A percentile compares a stretch with the other conserved stretches of the same genome.
phyloP scores from a whole-genome alignment of 2,797 vertebrate species.

The Sebastes steindachneri region DNA sequence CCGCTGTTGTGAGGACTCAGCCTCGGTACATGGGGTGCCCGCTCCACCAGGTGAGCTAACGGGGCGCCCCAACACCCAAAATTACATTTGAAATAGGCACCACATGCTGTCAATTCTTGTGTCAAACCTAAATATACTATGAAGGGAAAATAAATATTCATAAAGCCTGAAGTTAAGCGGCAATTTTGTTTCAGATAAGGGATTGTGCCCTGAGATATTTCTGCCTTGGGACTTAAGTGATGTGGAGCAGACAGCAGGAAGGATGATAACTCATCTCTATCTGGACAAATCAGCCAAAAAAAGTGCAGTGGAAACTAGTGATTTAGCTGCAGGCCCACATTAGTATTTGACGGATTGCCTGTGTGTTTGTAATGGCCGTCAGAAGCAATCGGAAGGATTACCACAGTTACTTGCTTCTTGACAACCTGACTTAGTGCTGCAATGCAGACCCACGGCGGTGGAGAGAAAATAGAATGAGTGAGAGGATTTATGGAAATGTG shows the following conservation, averaged over 20 bases:
- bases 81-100: background rate
- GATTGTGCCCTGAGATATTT: background rate
- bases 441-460: slow-evolving; percentile 37
- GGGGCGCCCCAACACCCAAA: background rate
- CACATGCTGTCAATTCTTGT: background rate
- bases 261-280: background rate
- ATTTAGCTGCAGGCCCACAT: slow-evolving; percentile 17
- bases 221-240: background rate
- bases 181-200: background rate
- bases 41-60: no score
- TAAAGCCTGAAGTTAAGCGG: background rate
- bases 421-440: slow-evolving; percentile 53
- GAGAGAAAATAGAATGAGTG: slow-evolving; percentile 28
- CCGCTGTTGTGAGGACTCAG: no score
- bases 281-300: background rate
- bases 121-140: background rate
- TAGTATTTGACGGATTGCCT: slow-evolving; percentile 4
- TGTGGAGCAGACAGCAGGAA: background rate
- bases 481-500: slow-evolving; percentile 50
- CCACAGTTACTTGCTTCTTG: slow-evolving; percentile 12
- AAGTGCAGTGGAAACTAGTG: background rate
- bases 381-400: slow-evolving; percentile 33
- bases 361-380: slow-evolving; percentile 10
- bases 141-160: background rate
- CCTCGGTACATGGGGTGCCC: no score